Evolutionary conservation across 2,797 vertebrate species (phyloP), one percentile per base, ranked within the genome.

Genomic region (Xyrichtys novacula): DNA sequence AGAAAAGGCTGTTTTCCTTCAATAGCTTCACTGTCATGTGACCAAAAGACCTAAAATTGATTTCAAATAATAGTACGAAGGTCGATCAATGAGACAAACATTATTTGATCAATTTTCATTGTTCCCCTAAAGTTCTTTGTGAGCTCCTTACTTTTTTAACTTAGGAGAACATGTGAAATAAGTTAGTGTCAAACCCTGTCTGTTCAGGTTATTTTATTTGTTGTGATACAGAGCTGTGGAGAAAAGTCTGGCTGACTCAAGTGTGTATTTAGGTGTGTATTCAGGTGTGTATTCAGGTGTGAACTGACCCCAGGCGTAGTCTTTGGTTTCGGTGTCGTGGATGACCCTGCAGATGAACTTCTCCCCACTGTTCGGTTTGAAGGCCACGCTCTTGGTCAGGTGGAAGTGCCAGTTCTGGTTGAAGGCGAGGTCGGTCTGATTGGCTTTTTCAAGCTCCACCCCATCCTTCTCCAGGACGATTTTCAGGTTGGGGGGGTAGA

Each of bases 401-500:
- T 96, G 86, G 83, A 96, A 98, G 26, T 86, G 82, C 96, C 97
- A 97, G 62, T 93, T 73, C 0, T 88, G 34, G 1, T 87, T 81
- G 83, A 98, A 98, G 70, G 96, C 87, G 86, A 97, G 85, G 80
- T 98, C 96, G 0, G 93, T 78, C 48, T 85, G 89, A 0, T 60
- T 0, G 86, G 9, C 0, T 0, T 0, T 4, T 0, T 14, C 0
- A 0, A 98, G 71, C 0, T 63, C 65, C 0, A 0, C 0, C 0
- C 32, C 93, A 0, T 95, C 39, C 64, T 90, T 88, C 42, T 93
- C 9, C 0, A 98, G 57, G 0, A 66, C 0, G 11, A 97, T 90
- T 0, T 17, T 47, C 26, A 98, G 95, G 40, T 93, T 84, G 0
- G 96, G 95, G 0, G 97, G 97, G 34, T 97, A 91, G 82, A 98